Base-by-base conservation (phyloP, 2,888 invertebrate genomes). In the Nomada hirtipes region DNA sequence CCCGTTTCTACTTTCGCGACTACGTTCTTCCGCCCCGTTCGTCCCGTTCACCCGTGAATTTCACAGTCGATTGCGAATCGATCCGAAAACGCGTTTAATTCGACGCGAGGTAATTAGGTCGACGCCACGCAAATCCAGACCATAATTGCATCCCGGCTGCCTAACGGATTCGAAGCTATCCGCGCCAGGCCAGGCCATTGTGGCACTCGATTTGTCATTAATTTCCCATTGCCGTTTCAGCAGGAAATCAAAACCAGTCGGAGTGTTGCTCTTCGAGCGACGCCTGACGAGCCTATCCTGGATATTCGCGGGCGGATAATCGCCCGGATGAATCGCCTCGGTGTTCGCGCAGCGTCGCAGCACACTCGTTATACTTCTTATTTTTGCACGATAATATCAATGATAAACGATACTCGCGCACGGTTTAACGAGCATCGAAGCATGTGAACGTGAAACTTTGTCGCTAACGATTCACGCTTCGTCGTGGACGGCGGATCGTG, bases 121-220 rank as follows among this genome's bases (percentile, higher is more conserved):
- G 82, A 44, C 55, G 52, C 11, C 26, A 18, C 69, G 55, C 71
- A 61, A 77, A 81, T 72, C 18, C 84, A 42, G 15, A 44, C 77
- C 83, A 26, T 75, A 85, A 86, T 87, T 85, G 67, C 73, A 29
- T 57, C 55, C 60, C 82, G 71, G 68, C 55, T 63, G 53, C 50
- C 50, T 42, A 76, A 78, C 55, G 80, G 69, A 76, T 85, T 82
- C 87, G 85, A 87, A 76, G 59, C 78, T 64, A 81, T 68, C 69
- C 67, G 44, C 9, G 1, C 36, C 36, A 7, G 36, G 36, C 36
- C 57, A 57, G 70, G 20, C 63, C 20, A 74, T 79, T 73, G 78
- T 71, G 64, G 63, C 50, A 44, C 42, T 67, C 85, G 85, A 87
- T 82, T 82, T 61, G 71, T 85, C 88, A 61, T 76, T 85, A 85